A percentile compares a stretch with the other conserved stretches of the same genome.
These are phyloP conservation scores for Myotis yumanensis DNA, from an alignment of 2,113 vertebrate species.

Conservation along the genomic window DNA sequence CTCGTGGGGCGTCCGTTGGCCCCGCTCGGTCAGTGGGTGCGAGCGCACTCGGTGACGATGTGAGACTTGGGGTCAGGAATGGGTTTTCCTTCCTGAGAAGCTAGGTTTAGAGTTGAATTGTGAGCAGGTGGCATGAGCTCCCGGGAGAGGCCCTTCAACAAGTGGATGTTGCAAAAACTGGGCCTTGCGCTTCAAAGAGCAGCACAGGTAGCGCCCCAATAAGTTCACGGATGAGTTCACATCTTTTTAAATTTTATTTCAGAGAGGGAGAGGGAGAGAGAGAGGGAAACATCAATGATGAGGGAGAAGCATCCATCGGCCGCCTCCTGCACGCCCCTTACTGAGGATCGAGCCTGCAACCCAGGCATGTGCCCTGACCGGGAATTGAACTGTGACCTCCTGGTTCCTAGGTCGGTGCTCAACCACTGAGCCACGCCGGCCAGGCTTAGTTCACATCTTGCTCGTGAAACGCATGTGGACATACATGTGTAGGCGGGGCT, in stretches of 20 bases:
- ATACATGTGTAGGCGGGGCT: not conserved
- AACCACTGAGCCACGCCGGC: too few relatives aligned
- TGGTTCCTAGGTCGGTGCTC: too few relatives aligned
- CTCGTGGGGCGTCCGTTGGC: not conserved
- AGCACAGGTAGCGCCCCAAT: accelerated
- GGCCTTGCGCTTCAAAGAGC: not conserved
- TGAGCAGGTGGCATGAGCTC: not conserved
- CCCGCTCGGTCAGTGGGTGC: not conserved
- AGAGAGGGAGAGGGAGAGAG: too few relatives aligned
- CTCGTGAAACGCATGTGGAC: not conserved
- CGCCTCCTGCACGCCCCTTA: too few relatives aligned
- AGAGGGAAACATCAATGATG: too few relatives aligned
- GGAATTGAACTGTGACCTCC: too few relatives aligned
- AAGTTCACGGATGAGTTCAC: not conserved
- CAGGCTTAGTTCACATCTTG: not conserved
- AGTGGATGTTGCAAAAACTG: not conserved
- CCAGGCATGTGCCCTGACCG: too few relatives aligned
- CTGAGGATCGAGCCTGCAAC: too few relatives aligned
- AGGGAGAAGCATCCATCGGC: too few relatives aligned
- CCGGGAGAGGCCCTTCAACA: not conserved
- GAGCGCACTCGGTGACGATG: not conserved
- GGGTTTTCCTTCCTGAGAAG: not conserved
- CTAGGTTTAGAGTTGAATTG: not conserved
- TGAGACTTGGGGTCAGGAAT: not conserved
- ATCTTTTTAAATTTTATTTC: not conserved